phyloP scores from a whole-genome alignment of 2,888 invertebrate genomes.

The Drosophila planitibia region DNA sequence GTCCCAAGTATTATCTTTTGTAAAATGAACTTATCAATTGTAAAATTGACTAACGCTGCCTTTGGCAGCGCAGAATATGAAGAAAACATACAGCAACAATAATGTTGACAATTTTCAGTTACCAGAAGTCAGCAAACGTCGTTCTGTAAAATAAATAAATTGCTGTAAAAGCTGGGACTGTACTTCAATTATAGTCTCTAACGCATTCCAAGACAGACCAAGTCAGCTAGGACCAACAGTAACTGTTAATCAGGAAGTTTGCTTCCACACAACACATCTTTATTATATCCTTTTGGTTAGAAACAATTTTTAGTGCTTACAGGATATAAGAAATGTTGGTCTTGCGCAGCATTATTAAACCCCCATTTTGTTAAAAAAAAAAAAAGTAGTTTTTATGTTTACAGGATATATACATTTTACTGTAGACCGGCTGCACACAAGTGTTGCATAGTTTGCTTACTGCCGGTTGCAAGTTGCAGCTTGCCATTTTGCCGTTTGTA shows the following conservation, averaged over 20 bases:
- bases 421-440: conserved; percentile 7
- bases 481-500: conserved; percentile 24
- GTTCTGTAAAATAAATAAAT: not conserved
- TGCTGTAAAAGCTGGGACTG: not conserved
- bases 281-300: conserved; percentile 1
- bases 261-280: not conserved
- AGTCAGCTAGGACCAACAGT: not conserved
- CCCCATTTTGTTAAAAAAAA: not conserved
- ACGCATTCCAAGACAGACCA: not conserved
- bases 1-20: not conserved
- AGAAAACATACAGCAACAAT: not conserved
- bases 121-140: not conserved
- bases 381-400: not conserved
- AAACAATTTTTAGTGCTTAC: not conserved
- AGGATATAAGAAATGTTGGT: conserved; percentile 5
- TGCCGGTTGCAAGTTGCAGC: conserved; percentile 15
- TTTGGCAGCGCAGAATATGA: no score
- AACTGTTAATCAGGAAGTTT: not conserved
- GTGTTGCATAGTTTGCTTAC: conserved; percentile 15
- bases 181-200: not conserved
- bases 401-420: conserved; percentile 5
- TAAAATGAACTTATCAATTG: not conserved
- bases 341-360: not conserved
- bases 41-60: not conserved
- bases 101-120: not conserved